Evolutionary conservation across 2,113 vertebrate genomes (phyloP), one percentile per base, ranked within the genome.

Genomic region (Periophthalmodon schlosseri): DNA sequence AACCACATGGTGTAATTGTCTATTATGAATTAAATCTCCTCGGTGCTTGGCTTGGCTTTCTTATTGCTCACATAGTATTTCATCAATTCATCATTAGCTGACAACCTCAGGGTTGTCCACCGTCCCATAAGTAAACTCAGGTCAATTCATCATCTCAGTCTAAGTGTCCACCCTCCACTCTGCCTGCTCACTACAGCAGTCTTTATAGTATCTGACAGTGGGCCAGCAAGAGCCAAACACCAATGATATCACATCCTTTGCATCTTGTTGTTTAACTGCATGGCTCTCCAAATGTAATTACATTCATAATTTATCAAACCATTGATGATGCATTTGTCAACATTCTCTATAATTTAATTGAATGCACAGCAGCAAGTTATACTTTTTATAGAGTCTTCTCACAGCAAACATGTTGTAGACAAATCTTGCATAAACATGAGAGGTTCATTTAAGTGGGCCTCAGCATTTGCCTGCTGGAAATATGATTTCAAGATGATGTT

Each of bases 111-210:
- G 73, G 76, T 79, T 80, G 77, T 85, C 77, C 72, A 58, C 71
- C 36, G 15, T 82, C 75, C 63, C 79, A 77, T 84, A 86, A 82
- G 75, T 81, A 81, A 86, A 88, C 75, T 39, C 70, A 75, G 78
- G 86, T 87, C 82, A 81, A 89, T 89, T 85, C 70, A 87, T 89
- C 84, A 87, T 78, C 68, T 74, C 79, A 76, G 63, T 72, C 64
- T 69, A 73, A 77, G 83, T 70, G 77, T 72, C 82, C 24, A 4
- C 68, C 77, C 54, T 18, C 49, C 36, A 52, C n/a, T 21, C 13
- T 44, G 67, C 72, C 77, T 65, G 56, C 81, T 64, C 66, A 78
- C 77, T 71, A 21, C 20, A 34, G 34, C 33, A 76, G 46, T 69
- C 63, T 72, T 83, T 79, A 83, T 77, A 77, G 56, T 68, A 74